phyloP scores from a whole-genome alignment of 2,888 invertebrate genomes.

The Phengaris arion region DNA sequence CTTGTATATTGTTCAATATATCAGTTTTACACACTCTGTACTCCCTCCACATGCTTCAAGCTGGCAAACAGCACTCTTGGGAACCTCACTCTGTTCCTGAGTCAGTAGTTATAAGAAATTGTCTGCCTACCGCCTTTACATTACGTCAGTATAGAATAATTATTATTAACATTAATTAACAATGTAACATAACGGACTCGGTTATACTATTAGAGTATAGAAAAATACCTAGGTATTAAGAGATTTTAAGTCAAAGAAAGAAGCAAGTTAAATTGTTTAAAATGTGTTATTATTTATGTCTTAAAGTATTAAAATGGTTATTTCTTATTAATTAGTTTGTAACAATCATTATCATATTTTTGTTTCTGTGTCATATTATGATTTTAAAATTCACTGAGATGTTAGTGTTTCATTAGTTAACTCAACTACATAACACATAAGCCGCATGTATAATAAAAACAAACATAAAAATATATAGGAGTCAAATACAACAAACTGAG shows the following conservation, averaged over 20 bases:
- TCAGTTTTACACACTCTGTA: conserved; percentile 6
- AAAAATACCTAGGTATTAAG: conserved; percentile 68
- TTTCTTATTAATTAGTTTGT: conserved; percentile 80
- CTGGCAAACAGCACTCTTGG: conserved; percentile 27
- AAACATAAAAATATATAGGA: background rate
- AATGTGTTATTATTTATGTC: conserved; percentile 80
- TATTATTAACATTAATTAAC: conserved; percentile 46
- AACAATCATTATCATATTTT: conserved; percentile 72
- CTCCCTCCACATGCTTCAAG: conserved; percentile 17
- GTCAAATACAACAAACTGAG: background rate
- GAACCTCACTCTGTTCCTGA: conserved; percentile 69
- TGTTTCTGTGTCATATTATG: conserved; percentile 53
- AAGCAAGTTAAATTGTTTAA: conserved; percentile 80
- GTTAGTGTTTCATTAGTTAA: conserved; percentile 27
- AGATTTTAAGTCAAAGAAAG: conserved; percentile 79
- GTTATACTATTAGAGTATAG: conserved; percentile 79
- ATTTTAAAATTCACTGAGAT: conserved; percentile 66
- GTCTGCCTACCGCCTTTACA: conserved; percentile 80
- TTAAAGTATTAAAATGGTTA: conserved; percentile 80
- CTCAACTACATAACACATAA: background rate
- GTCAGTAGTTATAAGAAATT: conserved; percentile 72
- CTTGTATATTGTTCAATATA: background rate
- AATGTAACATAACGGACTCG: conserved; percentile 75
- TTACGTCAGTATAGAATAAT: conserved; percentile 75
- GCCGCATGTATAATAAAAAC: conserved; percentile 23